Evolutionary conservation across 1,140 invertebrate species (phyloP).

Genomic region (Metopolophium dirhodum): DNA sequence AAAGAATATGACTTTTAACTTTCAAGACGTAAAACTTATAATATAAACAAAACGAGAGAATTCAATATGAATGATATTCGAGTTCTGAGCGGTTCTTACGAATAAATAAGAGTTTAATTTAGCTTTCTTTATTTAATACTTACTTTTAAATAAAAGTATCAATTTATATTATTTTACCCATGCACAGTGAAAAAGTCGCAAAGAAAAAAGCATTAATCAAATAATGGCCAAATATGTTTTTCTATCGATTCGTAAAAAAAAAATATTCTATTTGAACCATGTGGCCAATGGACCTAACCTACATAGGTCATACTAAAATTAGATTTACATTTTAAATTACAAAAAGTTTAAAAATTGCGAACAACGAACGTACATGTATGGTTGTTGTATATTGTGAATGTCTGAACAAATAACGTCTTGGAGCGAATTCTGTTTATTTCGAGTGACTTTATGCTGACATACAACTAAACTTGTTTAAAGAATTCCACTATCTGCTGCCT

Average conservation of each 20-base stretch:
- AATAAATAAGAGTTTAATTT: conserved; percentile 16
- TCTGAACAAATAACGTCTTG: conserved; percentile 2
- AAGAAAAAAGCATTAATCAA: neutral
- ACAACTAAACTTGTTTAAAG: neutral
- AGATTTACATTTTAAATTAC: conserved; percentile 29
- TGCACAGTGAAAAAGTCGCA: neutral
- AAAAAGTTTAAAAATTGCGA: neutral
- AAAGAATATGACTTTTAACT: neutral
- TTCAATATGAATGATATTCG: neutral
- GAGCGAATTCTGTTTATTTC: neutral
- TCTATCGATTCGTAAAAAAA: neutral
- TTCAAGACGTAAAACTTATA: neutral
- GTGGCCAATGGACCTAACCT: neutral
- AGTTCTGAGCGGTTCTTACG: neutral
- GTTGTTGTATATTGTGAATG: neutral
- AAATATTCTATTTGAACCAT: neutral
- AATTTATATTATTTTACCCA: neutral
- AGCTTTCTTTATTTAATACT: neutral
- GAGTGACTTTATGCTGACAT: neutral
- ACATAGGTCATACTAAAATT: neutral
- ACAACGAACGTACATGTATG: neutral
- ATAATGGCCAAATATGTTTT: neutral
- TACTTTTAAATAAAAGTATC: neutral
- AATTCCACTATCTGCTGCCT: neutral
- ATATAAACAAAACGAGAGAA: neutral